phyloP scores from a whole-genome alignment of 2,888 invertebrate species.

The Chaetogeoica ovagalla region DNA sequence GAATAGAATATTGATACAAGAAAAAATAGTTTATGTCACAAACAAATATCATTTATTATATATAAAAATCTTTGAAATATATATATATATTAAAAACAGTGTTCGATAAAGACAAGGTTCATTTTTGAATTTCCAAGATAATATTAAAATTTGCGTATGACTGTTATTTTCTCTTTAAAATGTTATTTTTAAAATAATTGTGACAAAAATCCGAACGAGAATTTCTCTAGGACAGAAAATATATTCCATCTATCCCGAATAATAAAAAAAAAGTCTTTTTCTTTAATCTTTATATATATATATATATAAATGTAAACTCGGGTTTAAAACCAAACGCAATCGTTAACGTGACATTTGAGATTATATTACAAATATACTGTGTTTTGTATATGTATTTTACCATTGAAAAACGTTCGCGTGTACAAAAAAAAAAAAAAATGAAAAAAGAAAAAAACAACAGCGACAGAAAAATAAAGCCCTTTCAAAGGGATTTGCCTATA shows the following conservation, averaged over 20 bases:
- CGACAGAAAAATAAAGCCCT: conserved; percentile 2
- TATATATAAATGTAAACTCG: not conserved
- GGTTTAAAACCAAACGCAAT: conserved; percentile 43
- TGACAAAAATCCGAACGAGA: not conserved
- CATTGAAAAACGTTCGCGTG: conserved; percentile 16
- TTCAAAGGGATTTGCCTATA: conserved; percentile 36
- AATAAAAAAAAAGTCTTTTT: not conserved
- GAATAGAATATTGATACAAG: no score
- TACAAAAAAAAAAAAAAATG: conserved; percentile 2
- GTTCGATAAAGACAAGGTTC: no score
- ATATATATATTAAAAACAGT: no score
- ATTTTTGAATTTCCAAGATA: no score
- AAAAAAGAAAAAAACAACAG: conserved; percentile 8
- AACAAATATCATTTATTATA: no score
- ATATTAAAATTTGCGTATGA: no score
- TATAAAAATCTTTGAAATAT: no score
- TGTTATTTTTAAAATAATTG: no score
- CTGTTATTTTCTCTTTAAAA: no score
- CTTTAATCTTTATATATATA: conserved; percentile 9
- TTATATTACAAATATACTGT: not conserved
- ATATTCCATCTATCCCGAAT: not conserved
- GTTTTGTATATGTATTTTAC: conserved; percentile 5
- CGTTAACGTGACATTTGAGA: conserved; percentile 41
- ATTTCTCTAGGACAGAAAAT: not conserved
- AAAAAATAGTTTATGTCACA: no score